Conservation (phyloP, 2,113 vertebrate species). For the Scomber japonicus region DNA sequence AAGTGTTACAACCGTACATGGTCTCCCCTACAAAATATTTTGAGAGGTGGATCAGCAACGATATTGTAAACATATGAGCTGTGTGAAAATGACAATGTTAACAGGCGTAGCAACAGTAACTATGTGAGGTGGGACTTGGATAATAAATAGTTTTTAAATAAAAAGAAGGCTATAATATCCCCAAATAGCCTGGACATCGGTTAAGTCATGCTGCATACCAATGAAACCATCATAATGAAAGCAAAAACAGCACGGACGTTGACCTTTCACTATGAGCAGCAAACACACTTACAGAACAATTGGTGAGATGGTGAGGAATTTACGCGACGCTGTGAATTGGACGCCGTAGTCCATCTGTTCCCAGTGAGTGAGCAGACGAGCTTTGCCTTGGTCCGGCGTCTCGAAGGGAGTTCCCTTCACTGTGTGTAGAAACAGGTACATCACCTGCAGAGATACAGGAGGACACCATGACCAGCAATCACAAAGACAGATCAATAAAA, state of each 20-base stretch:
- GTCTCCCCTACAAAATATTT: too few species aligned
- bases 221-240: neutral
- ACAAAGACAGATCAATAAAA: neutral
- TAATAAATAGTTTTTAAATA: neutral
- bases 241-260: neutral
- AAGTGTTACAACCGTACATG: too few species aligned
- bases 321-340: slow-evolving; percentile 94
- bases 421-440: slow-evolving; percentile 94
- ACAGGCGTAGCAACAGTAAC: too few species aligned
- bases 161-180: too few species aligned
- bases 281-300: slow-evolving; percentile 90
- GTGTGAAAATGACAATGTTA: neutral
- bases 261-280: neutral
- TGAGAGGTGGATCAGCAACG: too few species aligned
- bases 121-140: too few species aligned
- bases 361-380: slow-evolving; percentile 94
- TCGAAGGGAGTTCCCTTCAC: slow-evolving; percentile 97
- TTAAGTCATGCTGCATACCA: neutral
- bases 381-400: slow-evolving; percentile 94
- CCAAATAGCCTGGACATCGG: neutral
- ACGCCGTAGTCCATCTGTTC: slow-evolving; percentile 95
- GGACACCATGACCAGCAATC: neutral
- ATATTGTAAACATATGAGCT: neutral
- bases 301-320: slow-evolving; percentile 95
- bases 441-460: slow-evolving; percentile 80